Evolutionary conservation across 2,888 invertebrate species (phyloP), one percentile per base, ranked within the genome.

Genomic region (Euclidia mi): DNA sequence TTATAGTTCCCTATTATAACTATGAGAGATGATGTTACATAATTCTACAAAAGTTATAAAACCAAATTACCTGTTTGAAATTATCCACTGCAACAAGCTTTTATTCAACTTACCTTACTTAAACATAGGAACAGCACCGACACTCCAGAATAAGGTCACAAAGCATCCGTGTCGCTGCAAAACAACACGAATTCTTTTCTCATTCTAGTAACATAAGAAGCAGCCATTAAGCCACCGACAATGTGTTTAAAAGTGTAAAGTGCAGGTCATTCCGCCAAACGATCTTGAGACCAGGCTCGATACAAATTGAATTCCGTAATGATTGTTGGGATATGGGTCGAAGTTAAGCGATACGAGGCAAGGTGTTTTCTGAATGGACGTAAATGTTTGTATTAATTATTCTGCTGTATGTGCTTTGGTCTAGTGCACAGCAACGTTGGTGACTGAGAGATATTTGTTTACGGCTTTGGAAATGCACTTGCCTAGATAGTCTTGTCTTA

Each of bases 241-340:
- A n/a, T n/a, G n/a, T n/a, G 34, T 42, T 47, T 14, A 71, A 69
- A 75, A 71, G 67, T 74, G 75, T 45, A 65, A 74, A 71, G 61
- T 46, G 71, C 71, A n/a, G 58, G 58, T 71, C 71, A 75, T 71
- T 59, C 42, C n/a, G 37, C 38, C 32, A 48, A 74, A 51, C 51
- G 53, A 41, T 51, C 41, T 48, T 53, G 50, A 55, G 57, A 65
- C 42, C 56, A 44, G 34, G 43, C 43, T 50, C 71, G 56, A 71
- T 71, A 71, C 62, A 74, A 74, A 74, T 71, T 75, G 71, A 71
- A 74, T 75, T 59, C 67, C 44, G 61, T 71, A 74, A 71, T 71
- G 71, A 71, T 71, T 59, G 38, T 35, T 32, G 35, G 35, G 43
- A 18, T 28, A 25, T 31, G 44, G 14, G 20, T 15, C 1, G 29